A percentile compares a stretch with the other conserved stretches of the same genome.
These are phyloP conservation scores for Oxystoma pomonae DNA, from an alignment of 2,888 invertebrate genomes.

Conservation along the genomic window DNA sequence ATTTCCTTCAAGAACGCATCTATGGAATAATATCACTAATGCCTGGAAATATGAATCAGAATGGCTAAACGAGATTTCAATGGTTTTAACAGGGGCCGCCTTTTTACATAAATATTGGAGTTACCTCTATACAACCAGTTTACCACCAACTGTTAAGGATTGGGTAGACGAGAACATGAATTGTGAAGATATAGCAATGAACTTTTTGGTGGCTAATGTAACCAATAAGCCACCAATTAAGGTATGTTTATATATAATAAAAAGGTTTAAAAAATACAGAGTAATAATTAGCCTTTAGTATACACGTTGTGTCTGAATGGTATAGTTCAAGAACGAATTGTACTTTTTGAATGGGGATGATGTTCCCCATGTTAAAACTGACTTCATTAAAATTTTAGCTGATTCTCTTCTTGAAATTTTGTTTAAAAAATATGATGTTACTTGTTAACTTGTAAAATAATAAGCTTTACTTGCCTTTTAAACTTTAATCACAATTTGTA, in stretches of 20 bases:
- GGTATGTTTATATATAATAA: slow-evolving; percentile 53
- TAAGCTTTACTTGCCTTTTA: too few relatives aligned
- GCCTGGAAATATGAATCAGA: slow-evolving; percentile 95
- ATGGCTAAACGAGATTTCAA: slow-evolving; percentile 95
- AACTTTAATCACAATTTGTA: too few relatives aligned
- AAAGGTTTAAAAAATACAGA: too few relatives aligned
- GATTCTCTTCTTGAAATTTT: too few relatives aligned
- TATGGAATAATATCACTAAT: slow-evolving; percentile 84
- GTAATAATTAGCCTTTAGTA: too few relatives aligned
- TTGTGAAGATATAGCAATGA: slow-evolving; percentile 98
- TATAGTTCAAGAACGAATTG: too few relatives aligned
- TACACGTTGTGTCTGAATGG: too few relatives aligned
- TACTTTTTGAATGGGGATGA: too few relatives aligned
- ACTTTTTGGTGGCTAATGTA: slow-evolving; percentile 89
- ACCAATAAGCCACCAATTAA: slow-evolving; percentile 94
- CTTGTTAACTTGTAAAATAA: too few relatives aligned
- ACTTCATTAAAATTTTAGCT: too few relatives aligned
- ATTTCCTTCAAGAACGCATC: slow-evolving; percentile 90
- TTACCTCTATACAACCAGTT: slow-evolving; percentile 83
- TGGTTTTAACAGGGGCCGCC: slow-evolving; percentile 95
- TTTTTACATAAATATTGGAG: slow-evolving; percentile 98
- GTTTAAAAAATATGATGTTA: too few relatives aligned
- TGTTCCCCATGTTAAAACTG: too few relatives aligned
- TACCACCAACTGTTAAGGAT: slow-evolving; percentile 78
- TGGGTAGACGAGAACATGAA: slow-evolving; percentile 97